Evolutionary conservation across 1,140 invertebrate genomes (phyloP).

Genomic region (Trichonephila inaurata): DNA sequence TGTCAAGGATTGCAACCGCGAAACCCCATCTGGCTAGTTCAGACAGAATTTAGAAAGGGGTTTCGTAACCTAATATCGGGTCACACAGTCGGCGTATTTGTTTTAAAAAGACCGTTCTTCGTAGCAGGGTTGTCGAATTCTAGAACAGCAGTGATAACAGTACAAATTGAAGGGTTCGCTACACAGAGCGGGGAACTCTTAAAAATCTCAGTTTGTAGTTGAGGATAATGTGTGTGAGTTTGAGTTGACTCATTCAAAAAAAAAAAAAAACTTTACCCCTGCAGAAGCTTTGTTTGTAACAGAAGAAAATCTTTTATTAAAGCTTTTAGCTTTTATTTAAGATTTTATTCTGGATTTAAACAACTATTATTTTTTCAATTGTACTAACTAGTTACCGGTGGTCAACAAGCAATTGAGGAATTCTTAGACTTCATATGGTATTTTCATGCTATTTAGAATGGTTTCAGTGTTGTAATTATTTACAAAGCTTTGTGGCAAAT

Average conservation of each 20-base stretch:
- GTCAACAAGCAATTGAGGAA: too few species aligned
- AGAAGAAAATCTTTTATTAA: not conserved
- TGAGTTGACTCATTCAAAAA: too few species aligned
- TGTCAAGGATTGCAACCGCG: constrained; percentile 12
- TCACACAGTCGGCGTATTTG: not conserved
- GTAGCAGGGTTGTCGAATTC: not conserved
- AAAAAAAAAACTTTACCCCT: not conserved
- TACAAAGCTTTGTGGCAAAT: too few species aligned
- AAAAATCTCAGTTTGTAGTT: not conserved
- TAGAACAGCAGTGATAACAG: not conserved
- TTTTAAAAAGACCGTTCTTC: not conserved
- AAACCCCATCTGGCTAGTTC: not conserved
- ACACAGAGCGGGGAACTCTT: not conserved
- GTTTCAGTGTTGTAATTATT: too few species aligned
- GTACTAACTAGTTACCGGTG: too few species aligned
- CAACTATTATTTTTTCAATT: not conserved
- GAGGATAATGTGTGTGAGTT: too few species aligned
- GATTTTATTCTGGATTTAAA: not conserved
- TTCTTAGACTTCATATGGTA: too few species aligned
- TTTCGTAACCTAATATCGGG: not conserved
- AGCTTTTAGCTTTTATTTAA: not conserved
- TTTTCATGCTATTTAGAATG: too few species aligned
- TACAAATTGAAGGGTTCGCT: not conserved
- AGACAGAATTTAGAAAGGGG: not conserved
- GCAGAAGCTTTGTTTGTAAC: not conserved